These are phyloP conservation scores for Grantiella picta DNA, from an alignment of 2,113 vertebrate species.

Conservation along the genomic window DNA sequence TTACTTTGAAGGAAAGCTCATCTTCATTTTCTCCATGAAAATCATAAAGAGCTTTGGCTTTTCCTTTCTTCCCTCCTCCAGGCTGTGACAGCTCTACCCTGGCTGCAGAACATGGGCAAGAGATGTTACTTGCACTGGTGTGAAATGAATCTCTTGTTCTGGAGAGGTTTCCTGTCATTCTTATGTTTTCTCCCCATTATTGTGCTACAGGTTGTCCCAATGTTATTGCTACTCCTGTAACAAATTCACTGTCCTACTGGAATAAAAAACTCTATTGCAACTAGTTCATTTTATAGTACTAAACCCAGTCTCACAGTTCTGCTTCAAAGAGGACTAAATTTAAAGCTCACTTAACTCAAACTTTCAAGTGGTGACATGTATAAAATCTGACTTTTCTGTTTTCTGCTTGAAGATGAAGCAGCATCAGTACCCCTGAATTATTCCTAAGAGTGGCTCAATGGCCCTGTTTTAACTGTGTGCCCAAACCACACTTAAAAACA, in stretches of 20 bases:
- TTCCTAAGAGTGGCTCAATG: neutral
- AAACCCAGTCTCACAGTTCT: neutral
- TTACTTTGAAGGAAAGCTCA: constrained; percentile 90
- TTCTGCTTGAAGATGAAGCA: neutral
- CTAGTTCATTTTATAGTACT: neutral
- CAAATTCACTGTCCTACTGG: neutral
- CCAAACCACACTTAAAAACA: neutral
- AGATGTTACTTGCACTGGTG: neutral
- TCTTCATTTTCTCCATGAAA: constrained; percentile 84
- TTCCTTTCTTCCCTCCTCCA: constrained; percentile 47
- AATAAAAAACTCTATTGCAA: neutral
- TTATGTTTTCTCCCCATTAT: neutral
- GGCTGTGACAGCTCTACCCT: constrained; percentile 28
- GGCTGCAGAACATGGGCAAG: constrained; percentile 46
- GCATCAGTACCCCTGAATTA: neutral
- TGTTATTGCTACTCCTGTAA: neutral
- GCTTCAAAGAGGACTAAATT: neutral
- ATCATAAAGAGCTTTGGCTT: constrained; percentile 82
- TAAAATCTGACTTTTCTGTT: neutral
- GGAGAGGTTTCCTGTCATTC: neutral
- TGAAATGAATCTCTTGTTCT: neutral
- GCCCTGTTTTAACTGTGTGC: neutral
- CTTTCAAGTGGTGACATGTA: neutral
- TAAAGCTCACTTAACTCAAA: neutral
- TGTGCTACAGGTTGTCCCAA: neutral